These are phyloP conservation scores for Temnothorax nylanderi DNA, from an alignment of 1,140 invertebrate genomes.

Conservation along the genomic window DNA sequence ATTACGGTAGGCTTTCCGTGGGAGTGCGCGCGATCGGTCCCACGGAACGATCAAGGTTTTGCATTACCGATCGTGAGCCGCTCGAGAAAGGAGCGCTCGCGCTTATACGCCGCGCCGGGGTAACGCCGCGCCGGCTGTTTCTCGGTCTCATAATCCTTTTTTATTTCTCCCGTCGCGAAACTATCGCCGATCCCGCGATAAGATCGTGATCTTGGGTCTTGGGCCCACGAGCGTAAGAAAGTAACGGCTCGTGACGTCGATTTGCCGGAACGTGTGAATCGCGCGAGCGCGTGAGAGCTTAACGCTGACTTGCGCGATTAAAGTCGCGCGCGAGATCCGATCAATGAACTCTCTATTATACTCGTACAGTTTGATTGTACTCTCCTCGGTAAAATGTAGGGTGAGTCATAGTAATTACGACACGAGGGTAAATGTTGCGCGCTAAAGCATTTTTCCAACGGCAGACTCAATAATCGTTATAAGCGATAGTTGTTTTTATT, in stretches of 20 bases:
- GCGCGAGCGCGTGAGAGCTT: constrained; percentile 12
- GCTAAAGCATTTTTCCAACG: background rate
- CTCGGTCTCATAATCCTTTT: constrained; percentile 27
- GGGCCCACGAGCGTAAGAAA: constrained; percentile 34
- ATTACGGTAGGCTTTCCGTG: constrained; percentile 76
- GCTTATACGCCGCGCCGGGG: too few relatives aligned
- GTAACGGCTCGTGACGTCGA: constrained; percentile 35
- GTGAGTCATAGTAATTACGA: constrained; percentile 7
- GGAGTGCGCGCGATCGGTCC: constrained; percentile 78
- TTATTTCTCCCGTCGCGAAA: constrained; percentile 41
- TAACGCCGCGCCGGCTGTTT: background rate
- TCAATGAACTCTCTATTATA: constrained; percentile 5
- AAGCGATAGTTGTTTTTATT: background rate
- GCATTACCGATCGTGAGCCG: constrained; percentile 70
- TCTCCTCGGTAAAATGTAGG: background rate
- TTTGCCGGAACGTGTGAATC: constrained; percentile 43
- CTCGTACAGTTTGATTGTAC: background rate
- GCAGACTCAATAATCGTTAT: background rate
- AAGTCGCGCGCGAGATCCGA: background rate
- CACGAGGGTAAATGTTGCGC: background rate
- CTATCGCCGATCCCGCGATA: constrained; percentile 52
- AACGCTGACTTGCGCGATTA: constrained; percentile 42
- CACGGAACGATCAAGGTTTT: constrained; percentile 81
- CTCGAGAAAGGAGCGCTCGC: constrained; percentile 69
- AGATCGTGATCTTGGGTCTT: constrained; percentile 58